phyloP scores from a whole-genome alignment of 2,888 invertebrate genomes.

The Drosophila ochracea region DNA sequence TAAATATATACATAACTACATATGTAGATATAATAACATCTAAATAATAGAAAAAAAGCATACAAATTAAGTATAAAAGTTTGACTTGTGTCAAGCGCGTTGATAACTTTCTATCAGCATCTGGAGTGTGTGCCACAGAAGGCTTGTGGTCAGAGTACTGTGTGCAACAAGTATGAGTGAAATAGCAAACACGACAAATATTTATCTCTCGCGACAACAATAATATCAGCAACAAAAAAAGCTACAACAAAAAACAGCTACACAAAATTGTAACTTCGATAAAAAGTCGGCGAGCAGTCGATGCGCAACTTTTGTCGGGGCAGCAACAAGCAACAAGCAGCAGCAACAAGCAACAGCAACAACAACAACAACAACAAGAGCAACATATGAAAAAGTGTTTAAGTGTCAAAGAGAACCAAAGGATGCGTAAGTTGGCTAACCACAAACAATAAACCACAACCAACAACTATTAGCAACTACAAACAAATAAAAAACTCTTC shows the following conservation, averaged over 20 bases:
- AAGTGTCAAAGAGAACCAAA: slow-evolving; percentile 41
- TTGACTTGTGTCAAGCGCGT: slow-evolving; percentile 42
- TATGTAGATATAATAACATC: neutral
- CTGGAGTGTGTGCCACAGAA: slow-evolving; percentile 15
- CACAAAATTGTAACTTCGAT: slow-evolving; percentile 21
- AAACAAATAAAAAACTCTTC: slow-evolving; percentile 1
- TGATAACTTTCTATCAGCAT: slow-evolving; percentile 45
- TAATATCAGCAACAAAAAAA: slow-evolving; percentile 14
- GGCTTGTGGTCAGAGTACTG: slow-evolving; percentile 33
- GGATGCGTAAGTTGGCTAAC: slow-evolving; percentile 70
- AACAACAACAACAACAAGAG: slow-evolving; percentile 5
- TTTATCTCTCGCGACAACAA: slow-evolving; percentile 33
- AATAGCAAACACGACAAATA: slow-evolving; percentile 10
- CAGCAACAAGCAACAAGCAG: slow-evolving; percentile 28
- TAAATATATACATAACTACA: neutral
- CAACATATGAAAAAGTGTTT: slow-evolving; percentile 3
- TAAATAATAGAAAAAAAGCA: slow-evolving; percentile 25
- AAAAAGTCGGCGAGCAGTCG: slow-evolving; percentile 24
- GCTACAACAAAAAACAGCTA: neutral
- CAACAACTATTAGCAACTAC: neutral
- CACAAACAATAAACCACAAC: neutral
- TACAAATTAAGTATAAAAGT: slow-evolving; percentile 51
- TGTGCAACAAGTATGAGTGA: slow-evolving; percentile 39
- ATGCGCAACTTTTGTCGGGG: slow-evolving; percentile 24
- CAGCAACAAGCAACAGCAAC: neutral